Evolutionary conservation across 2,797 vertebrate species (phyloP).

Genomic region (Spinus pinus): DNA sequence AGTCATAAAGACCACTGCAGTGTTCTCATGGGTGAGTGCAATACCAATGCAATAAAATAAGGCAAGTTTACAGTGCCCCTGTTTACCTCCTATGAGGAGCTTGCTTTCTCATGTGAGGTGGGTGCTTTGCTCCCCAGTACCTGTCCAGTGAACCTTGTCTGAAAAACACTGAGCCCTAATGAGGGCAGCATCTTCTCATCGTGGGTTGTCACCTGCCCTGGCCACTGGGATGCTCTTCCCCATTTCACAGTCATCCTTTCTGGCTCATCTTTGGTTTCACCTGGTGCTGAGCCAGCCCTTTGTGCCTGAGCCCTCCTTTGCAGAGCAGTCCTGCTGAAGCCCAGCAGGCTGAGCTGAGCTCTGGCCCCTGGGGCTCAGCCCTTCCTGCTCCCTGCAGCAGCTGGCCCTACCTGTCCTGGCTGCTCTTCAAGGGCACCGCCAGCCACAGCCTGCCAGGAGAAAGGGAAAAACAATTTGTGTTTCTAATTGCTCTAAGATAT

Average conservation of each 20-base stretch:
- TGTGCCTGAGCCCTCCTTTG: background rate
- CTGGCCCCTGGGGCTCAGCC: background rate
- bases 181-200: background rate
- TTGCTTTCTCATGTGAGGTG: background rate
- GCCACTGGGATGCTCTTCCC: background rate
- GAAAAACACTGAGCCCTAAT: fast-evolving
- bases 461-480: background rate
- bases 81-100: conserved; percentile 14
- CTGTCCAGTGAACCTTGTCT: background rate
- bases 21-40: background rate
- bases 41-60: conserved; percentile 3
- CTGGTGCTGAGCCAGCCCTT: background rate
- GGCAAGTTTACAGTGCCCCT: background rate
- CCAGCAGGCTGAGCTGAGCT: background rate
- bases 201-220: background rate
- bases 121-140: background rate
- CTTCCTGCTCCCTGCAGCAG: background rate
- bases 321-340: background rate
- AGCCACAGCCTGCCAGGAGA: background rate
- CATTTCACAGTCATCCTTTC: background rate
- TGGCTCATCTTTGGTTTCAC: background rate
- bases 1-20: background rate
- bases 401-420: background rate
- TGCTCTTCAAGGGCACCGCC: background rate
- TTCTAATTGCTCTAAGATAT: conserved; percentile 50